Percentiles rank a stretch among this genome's conserved stretches.
Conservation (phyloP, 1,140 invertebrate species). For the Marisa cornuarietis region DNA sequence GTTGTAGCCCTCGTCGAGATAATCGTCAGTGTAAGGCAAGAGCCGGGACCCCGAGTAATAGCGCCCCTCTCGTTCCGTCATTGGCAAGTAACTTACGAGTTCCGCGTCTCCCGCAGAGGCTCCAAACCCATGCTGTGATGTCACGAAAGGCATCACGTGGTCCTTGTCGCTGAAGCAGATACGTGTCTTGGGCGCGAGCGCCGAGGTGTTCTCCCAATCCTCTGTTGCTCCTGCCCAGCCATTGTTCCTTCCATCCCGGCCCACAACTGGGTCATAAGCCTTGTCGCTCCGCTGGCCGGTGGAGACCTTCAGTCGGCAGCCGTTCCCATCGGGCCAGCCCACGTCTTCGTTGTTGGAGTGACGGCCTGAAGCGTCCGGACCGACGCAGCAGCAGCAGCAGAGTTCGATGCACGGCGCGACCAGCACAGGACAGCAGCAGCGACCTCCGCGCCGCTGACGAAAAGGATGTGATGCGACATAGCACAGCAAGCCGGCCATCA, state of each 20-base stretch:
- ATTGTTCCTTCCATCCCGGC: background rate
- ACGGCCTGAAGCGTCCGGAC: background rate
- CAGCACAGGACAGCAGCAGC: slow-evolving; percentile 21
- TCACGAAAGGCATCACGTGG: slow-evolving; percentile 36
- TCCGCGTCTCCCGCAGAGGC: slow-evolving; percentile 6
- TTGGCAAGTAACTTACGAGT: background rate
- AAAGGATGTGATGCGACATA: slow-evolving; percentile 78
- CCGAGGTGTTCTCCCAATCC: background rate
- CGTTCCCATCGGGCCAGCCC: slow-evolving; percentile 11
- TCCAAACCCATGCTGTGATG: slow-evolving; percentile 26
- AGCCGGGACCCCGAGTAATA: no score
- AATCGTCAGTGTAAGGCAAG: no score
- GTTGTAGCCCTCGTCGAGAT: no score
- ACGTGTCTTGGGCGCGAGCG: slow-evolving; percentile 4
- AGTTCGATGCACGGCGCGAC: slow-evolving; percentile 31
- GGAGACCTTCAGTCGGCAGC: background rate
- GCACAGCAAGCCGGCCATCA: slow-evolving; percentile 81
- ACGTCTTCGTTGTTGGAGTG: background rate
- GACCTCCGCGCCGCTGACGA: slow-evolving; percentile 24
- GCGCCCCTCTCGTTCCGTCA: no score
- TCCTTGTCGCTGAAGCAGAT: slow-evolving; percentile 36
- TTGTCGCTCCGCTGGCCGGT: background rate
- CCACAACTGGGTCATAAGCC: background rate
- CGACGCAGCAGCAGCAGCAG: slow-evolving; percentile 17
- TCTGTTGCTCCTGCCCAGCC: background rate